Percentiles rank a stretch among this genome's conserved stretches.
Conservation (phyloP, 2,113 vertebrate genomes). For the Podarcis cretensis region DNA sequence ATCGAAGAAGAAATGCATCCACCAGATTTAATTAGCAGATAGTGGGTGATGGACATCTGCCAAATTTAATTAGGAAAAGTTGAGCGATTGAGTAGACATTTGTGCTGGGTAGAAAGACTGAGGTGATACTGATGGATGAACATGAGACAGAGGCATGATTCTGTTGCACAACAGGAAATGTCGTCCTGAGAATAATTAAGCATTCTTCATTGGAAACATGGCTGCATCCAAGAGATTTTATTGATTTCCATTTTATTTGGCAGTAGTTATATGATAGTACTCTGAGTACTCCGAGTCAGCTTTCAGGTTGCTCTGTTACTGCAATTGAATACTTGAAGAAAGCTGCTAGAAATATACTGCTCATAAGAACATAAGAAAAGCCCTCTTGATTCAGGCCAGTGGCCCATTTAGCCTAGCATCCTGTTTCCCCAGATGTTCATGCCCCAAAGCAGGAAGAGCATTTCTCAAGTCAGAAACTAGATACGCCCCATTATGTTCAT, state of each 20-base stretch:
- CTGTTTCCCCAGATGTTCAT: no score
- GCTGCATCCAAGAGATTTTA: background rate
- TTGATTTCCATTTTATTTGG: background rate
- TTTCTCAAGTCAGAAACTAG: no score
- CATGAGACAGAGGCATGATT: background rate
- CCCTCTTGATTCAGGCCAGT: no score
- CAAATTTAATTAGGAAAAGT: background rate
- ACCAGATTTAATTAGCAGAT: no score
- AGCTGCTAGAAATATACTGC: no score
- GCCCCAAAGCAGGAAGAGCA: no score
- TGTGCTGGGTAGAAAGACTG: background rate
- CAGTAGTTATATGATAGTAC: background rate
- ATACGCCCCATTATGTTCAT: no score
- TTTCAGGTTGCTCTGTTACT: background rate
- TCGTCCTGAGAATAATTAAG: background rate
- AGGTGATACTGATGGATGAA: background rate
- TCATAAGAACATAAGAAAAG: no score
- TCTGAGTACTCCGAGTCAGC: background rate
- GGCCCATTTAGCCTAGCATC: no score
- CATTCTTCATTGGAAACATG: background rate
- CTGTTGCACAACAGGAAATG: background rate
- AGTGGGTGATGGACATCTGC: background rate
- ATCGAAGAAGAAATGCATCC: background rate
- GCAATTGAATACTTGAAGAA: background rate
- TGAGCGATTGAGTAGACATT: background rate